Evolutionary conservation across 2,888 invertebrate genomes (phyloP).

Genomic region (Napeogenes sylphis): DNA sequence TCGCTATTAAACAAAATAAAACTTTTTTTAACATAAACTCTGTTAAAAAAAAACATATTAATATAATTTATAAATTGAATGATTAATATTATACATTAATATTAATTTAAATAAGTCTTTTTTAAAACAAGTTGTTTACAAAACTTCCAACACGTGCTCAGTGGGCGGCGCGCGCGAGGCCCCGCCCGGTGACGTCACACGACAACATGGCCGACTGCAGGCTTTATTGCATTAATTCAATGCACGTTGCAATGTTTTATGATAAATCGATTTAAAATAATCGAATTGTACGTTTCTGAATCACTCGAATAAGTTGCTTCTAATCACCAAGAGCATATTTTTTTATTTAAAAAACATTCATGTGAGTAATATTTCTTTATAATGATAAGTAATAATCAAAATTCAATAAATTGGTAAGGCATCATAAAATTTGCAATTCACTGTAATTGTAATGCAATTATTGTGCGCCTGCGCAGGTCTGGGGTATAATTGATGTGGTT

Average conservation of each 20-base stretch:
- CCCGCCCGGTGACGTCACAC: slow-evolving; percentile 63
- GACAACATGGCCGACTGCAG: slow-evolving; percentile 65
- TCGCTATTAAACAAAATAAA: too few relatives aligned
- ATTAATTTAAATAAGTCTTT: not conserved
- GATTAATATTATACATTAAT: not conserved
- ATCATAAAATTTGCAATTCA: too few relatives aligned
- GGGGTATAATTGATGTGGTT: not conserved
- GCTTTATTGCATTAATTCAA: slow-evolving; percentile 30
- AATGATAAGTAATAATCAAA: too few relatives aligned
- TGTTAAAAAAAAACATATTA: too few relatives aligned
- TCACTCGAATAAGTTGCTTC: not conserved
- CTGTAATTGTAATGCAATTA: not conserved
- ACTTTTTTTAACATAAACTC: too few relatives aligned
- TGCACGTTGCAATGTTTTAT: slow-evolving; percentile 30
- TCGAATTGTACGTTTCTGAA: not conserved
- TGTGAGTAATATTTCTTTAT: too few relatives aligned
- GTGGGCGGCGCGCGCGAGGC: slow-evolving; percentile 50
- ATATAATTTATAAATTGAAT: too few relatives aligned
- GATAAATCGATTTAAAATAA: slow-evolving; percentile 6
- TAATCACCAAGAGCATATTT: not conserved
- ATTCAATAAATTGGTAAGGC: too few relatives aligned
- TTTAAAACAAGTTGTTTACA: slow-evolving; percentile 14
- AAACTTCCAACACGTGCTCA: slow-evolving; percentile 35
- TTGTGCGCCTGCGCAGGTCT: slow-evolving; percentile 1
- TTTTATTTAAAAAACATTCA: not conserved